phyloP scores from a whole-genome alignment of 2,797 vertebrate genomes.

The Myiotriccus ornatus region DNA sequence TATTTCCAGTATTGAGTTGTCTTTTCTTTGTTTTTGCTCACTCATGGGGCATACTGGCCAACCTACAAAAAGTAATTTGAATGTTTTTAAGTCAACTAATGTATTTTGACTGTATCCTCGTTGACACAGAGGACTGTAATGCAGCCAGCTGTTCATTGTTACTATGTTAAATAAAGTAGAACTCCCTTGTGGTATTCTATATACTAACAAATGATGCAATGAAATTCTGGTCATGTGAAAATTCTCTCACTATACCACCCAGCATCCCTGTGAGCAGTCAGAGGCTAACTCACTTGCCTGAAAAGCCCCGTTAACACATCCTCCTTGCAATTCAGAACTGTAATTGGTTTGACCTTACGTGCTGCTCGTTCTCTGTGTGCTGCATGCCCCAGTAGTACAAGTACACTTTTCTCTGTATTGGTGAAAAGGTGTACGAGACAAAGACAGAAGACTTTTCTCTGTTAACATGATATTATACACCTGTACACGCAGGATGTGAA shows the following conservation, averaged over 20 bases:
- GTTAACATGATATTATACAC: background rate
- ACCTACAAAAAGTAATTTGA: conserved; percentile 29
- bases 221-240: conserved; percentile 47
- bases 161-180: conserved; percentile 58
- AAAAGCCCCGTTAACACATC: conserved; percentile 1
- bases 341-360: background rate
- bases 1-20: conserved; percentile 30
- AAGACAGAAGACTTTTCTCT: background rate
- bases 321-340: background rate
- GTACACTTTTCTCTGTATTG: background rate
- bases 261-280: background rate
- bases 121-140: conserved; percentile 37
- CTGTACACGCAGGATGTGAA: background rate
- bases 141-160: conserved; percentile 61
- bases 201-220: conserved; percentile 57
- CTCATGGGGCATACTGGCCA: conserved; percentile 4
- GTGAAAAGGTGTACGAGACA: background rate
- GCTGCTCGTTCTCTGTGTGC: background rate
- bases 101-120: conserved; percentile 53
- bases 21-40: conserved; percentile 45
- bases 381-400: background rate
- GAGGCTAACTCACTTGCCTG: background rate
- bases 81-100: conserved; percentile 43
- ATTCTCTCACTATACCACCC: conserved; percentile 17
- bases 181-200: conserved; percentile 34